A percentile compares a stretch with the other conserved stretches of the same genome.
phyloP scores from a whole-genome alignment of 2,113 vertebrate species.

The Nycticorax nycticorax region DNA sequence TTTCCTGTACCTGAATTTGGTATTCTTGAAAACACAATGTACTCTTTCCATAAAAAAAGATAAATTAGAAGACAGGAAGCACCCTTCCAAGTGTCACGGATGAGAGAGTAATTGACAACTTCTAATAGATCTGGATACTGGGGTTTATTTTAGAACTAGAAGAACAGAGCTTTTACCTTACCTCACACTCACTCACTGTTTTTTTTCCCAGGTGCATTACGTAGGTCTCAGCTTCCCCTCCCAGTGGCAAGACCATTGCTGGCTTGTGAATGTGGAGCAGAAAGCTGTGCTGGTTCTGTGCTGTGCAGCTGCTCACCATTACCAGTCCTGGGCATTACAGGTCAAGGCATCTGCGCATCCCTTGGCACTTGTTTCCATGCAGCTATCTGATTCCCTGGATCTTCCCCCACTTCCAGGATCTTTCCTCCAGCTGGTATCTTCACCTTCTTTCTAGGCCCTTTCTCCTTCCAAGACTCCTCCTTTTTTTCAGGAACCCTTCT shows the following conservation, averaged over 20 bases:
- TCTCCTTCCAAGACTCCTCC: neutral
- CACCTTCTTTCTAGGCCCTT: neutral
- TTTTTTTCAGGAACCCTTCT: neutral
- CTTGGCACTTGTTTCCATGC: neutral
- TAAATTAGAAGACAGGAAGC: neutral
- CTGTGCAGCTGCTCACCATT: neutral
- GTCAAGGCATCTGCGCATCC: neutral
- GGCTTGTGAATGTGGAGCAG: neutral
- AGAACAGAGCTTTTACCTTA: neutral
- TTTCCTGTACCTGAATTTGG: neutral
- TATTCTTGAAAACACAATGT: neutral
- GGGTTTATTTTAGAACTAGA: neutral
- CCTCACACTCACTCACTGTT: neutral
- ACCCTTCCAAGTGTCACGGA: neutral
- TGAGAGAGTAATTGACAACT: neutral
- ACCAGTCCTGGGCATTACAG: neutral
- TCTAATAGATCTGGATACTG: neutral
- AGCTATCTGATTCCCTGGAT: neutral
- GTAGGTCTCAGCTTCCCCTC: neutral
- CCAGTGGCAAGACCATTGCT: neutral
- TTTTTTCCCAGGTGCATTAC: neutral
- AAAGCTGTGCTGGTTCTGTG: neutral
- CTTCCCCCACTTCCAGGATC: neutral
- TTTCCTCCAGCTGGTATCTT: neutral
- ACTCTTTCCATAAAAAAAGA: neutral